Evolutionary conservation across 2,113 vertebrate species (phyloP).

Genomic region (Channa argus): DNA sequence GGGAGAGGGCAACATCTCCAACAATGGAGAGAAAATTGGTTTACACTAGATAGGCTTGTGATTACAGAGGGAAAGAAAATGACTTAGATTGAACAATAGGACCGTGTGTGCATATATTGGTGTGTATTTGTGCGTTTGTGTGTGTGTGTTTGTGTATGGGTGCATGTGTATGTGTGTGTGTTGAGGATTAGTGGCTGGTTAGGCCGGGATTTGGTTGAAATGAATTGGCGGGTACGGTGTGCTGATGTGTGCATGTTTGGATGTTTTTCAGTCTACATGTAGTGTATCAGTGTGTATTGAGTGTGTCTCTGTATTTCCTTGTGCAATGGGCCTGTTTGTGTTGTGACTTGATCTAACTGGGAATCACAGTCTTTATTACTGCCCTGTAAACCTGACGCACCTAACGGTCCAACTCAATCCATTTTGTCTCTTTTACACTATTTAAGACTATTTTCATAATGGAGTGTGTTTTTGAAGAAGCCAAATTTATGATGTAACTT

Average conservation of each 20-base stretch:
- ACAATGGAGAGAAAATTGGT: constrained; percentile 83
- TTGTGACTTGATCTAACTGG: constrained; percentile 41
- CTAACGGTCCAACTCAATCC: background rate
- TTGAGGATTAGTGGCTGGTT: constrained; percentile 71
- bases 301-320: background rate
- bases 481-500: background rate
- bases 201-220: constrained; percentile 69
- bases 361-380: constrained; percentile 36
- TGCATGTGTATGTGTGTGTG: constrained; percentile 46
- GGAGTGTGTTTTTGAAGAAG: background rate
- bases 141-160: background rate
- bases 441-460: background rate
- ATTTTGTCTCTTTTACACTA: background rate
- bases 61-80: constrained; percentile 80
- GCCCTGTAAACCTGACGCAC: constrained; percentile 34
- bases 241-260: constrained; percentile 57
- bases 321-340: constrained; percentile 18
- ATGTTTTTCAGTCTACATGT: constrained; percentile 41
- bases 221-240: constrained; percentile 54
- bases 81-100: constrained; percentile 79
- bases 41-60: constrained; percentile 83
- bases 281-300: constrained; percentile 10
- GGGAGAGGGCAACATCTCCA: constrained; percentile 77
- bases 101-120: constrained; percentile 37
- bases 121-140: constrained; percentile 35